Evolutionary conservation across 2,113 vertebrate species (phyloP), one percentile per base, ranked within the genome.

Genomic region (Zapus hudsonius): DNA sequence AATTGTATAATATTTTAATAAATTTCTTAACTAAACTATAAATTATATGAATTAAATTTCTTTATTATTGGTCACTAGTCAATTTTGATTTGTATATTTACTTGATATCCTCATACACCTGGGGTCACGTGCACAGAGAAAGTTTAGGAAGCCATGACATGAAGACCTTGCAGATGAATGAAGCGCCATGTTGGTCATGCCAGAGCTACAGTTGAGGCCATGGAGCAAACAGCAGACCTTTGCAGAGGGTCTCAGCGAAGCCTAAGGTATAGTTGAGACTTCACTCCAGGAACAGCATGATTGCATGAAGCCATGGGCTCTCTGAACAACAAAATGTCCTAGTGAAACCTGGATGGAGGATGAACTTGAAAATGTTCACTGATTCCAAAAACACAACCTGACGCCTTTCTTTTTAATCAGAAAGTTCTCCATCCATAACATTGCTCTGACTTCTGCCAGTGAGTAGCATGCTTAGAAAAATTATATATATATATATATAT

Each of bases 381-480:
- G 55, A 38, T 55, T 44, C 85, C 38, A 80, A 87, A 83, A 94
- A 91, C 52, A 36, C 15, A 33, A 59, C 44, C 66, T 44, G 16
- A 74, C 29, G 36, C 8, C 9, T 82, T 79, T 74, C 16, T 88
- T 85, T 82, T 72, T 12, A 79, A 20, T 7, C 27, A 79, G 42
- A 23, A 64, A 91, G 27, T 15, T 91, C 9, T 84, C 12, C 6
- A 38, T 69, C 85, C 52, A 82, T 47, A 69, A 1, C 5, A 16
- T 42, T 47, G 33, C 27, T 74, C 2, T 69, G 52, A 67, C 42
- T 64, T 92, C 25, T 75, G 33, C 69, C 82, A 69, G 31, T 89
- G 31, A 94, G 22, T 27, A 40, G 22, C 29, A 22, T 42, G 11
- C 73, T 90, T 52, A 74, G 76, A 74, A 91, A 95, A 82, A n/a